Base-by-base conservation (phyloP, 2,888 invertebrate species). In the Ormia ochracea region DNA sequence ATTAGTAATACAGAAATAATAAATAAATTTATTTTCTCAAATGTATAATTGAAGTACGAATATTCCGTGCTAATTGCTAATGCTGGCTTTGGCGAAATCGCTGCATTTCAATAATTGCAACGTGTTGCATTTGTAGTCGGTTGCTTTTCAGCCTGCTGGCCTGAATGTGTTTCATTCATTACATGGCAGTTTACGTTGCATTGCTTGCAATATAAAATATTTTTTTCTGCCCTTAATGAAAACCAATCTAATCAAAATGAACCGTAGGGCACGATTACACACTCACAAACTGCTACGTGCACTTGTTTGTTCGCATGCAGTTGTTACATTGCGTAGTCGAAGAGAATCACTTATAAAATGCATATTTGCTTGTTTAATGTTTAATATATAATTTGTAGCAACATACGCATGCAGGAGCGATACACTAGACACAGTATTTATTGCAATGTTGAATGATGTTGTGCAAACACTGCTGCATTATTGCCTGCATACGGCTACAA, bases 391-490 rank as follows among this genome's bases (percentile, higher is more conserved):
- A 69, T 36, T 58, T 69, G 45, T 58, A 58, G 31, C 58, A 23
- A 26, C 36, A 58, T 48, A 19, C 36, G 14, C 14, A 54, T 54
- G 12, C 66, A 69, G 56, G 56, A 45, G 45, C 33, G 48, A 48
- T 23, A 23, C 45, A 56, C 45, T 10, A 41, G 7, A 43, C 23
- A 68, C 43, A 68, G 43, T 54, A 68, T 68, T 56, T 68, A 69
- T 69, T 58, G 58, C 48, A 58, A 38, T 58, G 45, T 58, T 33
- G 19, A 58, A 69, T 58, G 45, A 69, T 48, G 48, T 58, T 69
- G 36, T 28, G 69, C 45, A 69, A 45, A 48, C 58, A 28, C 23
- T 43, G 12, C 45, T 36, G 48, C 56, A 54, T 41, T 19, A 7
- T 10, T 48, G 7, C 12, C 12, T 33, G 36, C 65, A 50, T 19